Evolutionary conservation across 53 echinoderm and acorn worm species (phyloP), one percentile per base, ranked within the genome.

Genomic region (Luidia sarsii): DNA sequence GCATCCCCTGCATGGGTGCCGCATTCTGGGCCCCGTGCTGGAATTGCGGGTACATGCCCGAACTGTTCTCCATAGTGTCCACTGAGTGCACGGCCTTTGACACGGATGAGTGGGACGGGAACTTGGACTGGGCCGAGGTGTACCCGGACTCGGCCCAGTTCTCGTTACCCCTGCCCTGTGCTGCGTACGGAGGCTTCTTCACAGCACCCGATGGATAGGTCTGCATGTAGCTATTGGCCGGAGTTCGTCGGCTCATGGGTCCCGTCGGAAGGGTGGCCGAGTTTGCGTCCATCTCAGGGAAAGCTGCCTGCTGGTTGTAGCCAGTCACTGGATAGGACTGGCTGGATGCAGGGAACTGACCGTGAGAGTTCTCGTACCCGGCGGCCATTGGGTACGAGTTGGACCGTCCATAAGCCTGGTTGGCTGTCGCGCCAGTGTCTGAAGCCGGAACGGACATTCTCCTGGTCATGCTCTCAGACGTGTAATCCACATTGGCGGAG

Each of bases 381-480:
- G 77, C 48, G 59, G 60, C 77, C 18, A 37, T 19, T 8, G 77
- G 67, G 68, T 82, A 67, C 20, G 82, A 82, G 55, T 82, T 82
- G 28, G 67, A 52, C 5, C 70, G 59, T 83, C 68, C 61, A 60
- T 59, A 83, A 39, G 51, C 65, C 23, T 83, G 83, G 48, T n/a
- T n/a, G n/a, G 38, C 62, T 29, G 69, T 24, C 28, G 38, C 64
- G 48, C 33, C 73, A 64, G 33, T 71, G n/a, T 84, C 73, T 30
- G 52, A 48, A 62, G 65, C 53, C n/a, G 60, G 61, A 72, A 67
- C 56, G n/a, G 72, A 73, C 72, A 84, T 72, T 64, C 77, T 39
- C 43, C 77, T 77, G 30, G 77, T 43, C 77, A 77, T 61, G 38
- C 52, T 25, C 15, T 59, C 77, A 30, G 60, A 5, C n/a, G 77